phyloP scores from a whole-genome alignment of 2,888 invertebrate genomes.

The Nudaria mundana region DNA sequence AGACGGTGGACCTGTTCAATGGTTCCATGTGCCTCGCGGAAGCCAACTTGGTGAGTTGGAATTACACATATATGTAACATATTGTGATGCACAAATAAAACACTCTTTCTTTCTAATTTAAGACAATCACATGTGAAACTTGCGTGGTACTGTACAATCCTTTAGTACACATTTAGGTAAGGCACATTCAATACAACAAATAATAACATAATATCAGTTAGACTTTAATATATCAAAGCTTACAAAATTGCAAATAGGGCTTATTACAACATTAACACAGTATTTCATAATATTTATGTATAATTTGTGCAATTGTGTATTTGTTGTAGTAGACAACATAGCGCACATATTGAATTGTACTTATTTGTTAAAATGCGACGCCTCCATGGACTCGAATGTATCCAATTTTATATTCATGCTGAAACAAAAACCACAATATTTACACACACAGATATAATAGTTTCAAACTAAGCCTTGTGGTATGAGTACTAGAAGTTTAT shows the following conservation, averaged over 20 bases:
- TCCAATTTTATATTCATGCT: slow-evolving; percentile 82
- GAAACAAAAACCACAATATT: slow-evolving; percentile 45
- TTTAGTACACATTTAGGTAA: slow-evolving; percentile 24
- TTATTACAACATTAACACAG: slow-evolving; percentile 15
- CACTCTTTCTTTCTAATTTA: slow-evolving; percentile 17
- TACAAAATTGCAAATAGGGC: slow-evolving; percentile 14
- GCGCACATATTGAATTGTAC: slow-evolving; percentile 18
- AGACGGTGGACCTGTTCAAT: no score
- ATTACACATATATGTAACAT: neutral
- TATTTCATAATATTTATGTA: no score
- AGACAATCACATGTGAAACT: slow-evolving; percentile 18
- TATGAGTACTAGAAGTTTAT: no score
- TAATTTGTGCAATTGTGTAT: slow-evolving; percentile 15
- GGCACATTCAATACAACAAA: slow-evolving; percentile 52
- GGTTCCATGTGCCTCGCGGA: no score
- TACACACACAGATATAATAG: neutral
- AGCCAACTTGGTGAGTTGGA: no score
- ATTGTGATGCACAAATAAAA: no score
- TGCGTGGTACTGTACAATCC: slow-evolving; percentile 16
- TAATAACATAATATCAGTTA: slow-evolving; percentile 9
- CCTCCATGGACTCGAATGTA: slow-evolving; percentile 83
- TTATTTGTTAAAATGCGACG: slow-evolving; percentile 82
- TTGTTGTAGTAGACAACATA: slow-evolving; percentile 13
- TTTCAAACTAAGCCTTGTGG: no score
- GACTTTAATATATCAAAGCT: slow-evolving; percentile 4